These are phyloP conservation scores for Pedetes capensis DNA, from an alignment of 2,113 vertebrate genomes.

Conservation along the genomic window DNA sequence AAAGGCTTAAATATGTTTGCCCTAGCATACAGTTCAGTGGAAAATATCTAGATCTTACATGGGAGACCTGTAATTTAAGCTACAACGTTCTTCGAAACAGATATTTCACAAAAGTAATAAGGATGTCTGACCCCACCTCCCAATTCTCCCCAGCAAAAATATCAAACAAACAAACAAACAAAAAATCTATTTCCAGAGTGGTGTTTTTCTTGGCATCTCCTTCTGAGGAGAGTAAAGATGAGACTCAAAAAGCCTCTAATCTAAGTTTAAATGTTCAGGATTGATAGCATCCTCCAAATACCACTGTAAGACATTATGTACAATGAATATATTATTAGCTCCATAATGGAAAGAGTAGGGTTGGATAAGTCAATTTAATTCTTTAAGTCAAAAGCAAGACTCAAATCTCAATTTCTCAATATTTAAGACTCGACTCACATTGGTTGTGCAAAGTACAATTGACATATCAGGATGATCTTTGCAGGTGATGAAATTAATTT, in stretches of 20 bases:
- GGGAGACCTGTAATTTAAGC: background rate
- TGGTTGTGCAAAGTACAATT: background rate
- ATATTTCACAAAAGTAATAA: conserved; percentile 23
- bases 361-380: background rate
- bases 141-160: background rate
- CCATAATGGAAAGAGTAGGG: background rate
- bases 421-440: background rate
- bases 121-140: background rate
- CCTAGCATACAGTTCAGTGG: background rate
- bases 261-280: background rate
- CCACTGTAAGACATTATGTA: background rate
- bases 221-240: background rate
- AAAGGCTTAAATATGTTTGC: conserved; percentile 20
- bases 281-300: background rate
- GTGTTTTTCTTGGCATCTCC: background rate
- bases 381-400: background rate
- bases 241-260: background rate
- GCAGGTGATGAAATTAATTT: background rate
- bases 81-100: conserved; percentile 37
- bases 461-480: background rate
- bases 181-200: background rate
- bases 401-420: background rate
- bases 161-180: no score
- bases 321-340: background rate
- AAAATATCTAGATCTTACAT: background rate